Evolutionary conservation across 2,797 vertebrate genomes (phyloP), one percentile per base, ranked within the genome.

Genomic region (Sciaenops ocellatus): DNA sequence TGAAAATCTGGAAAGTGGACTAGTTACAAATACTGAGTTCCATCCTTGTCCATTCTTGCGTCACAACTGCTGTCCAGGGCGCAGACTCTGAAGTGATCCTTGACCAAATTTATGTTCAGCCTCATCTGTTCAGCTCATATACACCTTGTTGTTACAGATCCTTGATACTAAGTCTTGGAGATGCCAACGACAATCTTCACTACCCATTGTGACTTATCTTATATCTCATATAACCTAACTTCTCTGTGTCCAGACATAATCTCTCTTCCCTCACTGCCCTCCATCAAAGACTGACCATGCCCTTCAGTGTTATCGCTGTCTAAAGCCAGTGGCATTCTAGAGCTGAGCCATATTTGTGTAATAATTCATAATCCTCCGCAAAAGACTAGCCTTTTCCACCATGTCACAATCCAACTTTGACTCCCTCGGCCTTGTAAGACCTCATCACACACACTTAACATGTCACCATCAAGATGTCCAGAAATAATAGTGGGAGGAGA

Each of bases 291-390:
- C 59, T 28, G 74, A 76, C 70, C 30, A 3, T 5, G 69, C 70
- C 34, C 69, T 9, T 38, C 46, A 16, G 46, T 17, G 78, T 85
- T 80, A 82, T 87, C 84, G 26, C n/a, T 2, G 72, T 85, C 79
- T 75, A 73, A 78, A 89, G 89, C 79, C 77, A 78, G 73, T n/a
- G 20, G 66, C 69, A 46, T 64, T 82, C 55, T 11, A 11, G 17
- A 78, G 78, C 64, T 6, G 26, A 50, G 52, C 69, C 73, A 80
- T 77, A 80, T 92, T 80, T 82, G 68, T 76, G 74, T 77, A 89
- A 92, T 90, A 85, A 90, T 86, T 88, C 69, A 87, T 86, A 92
- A 92, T 90, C 87, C 84, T 68, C 66, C 73, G 80, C 76, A 75
- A 75, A 30, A 84, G 73, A 38, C 63, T 46, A 34, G 64, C 47